Conservation (phyloP, 2,797 vertebrate genomes). For the Poecilia wingei region DNA sequence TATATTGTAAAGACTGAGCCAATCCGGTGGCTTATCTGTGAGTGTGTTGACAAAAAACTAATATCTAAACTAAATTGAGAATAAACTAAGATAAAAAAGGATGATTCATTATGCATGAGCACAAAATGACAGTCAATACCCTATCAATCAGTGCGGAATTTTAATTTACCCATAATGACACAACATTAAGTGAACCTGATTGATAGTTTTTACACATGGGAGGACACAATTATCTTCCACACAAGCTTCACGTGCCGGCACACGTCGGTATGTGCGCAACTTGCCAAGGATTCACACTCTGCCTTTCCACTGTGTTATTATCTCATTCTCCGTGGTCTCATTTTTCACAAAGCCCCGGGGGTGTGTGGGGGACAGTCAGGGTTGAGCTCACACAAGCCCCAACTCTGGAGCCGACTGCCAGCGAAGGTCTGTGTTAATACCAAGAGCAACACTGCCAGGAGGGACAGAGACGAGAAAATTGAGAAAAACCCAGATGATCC, state of each 20-base stretch:
- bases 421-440: constrained; percentile 62
- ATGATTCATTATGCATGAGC: constrained; percentile 59
- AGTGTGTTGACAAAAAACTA: constrained; percentile 50
- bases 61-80: constrained; percentile 53
- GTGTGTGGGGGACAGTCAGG: constrained; percentile 73
- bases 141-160: constrained; percentile 72
- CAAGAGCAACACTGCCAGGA: constrained; percentile 43
- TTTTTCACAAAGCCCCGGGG: constrained; percentile 71
- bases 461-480: constrained; percentile 23
- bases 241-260: constrained; percentile 6
- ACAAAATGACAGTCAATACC: constrained; percentile 72
- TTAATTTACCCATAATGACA: constrained; percentile 76
- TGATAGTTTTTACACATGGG: constrained; percentile 77
- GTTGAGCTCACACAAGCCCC: constrained; percentile 72
- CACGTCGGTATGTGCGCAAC: constrained; percentile 15
- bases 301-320: constrained; percentile 63
- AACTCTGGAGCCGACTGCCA: constrained; percentile 58
- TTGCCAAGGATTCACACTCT: constrained; percentile 47
- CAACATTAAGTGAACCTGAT: constrained; percentile 71
- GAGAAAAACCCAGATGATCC: constrained; percentile 42
- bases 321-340: constrained; percentile 74
- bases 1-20: constrained; percentile 35
- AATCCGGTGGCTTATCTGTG: constrained; percentile 32
- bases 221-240: constrained; percentile 67
- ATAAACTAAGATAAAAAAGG: constrained; percentile 49